Percentiles rank a stretch among this genome's conserved stretches.
Evolutionary conservation across 1,140 invertebrate genomes (phyloP).

Genomic region (Marisa cornuarietis): DNA sequence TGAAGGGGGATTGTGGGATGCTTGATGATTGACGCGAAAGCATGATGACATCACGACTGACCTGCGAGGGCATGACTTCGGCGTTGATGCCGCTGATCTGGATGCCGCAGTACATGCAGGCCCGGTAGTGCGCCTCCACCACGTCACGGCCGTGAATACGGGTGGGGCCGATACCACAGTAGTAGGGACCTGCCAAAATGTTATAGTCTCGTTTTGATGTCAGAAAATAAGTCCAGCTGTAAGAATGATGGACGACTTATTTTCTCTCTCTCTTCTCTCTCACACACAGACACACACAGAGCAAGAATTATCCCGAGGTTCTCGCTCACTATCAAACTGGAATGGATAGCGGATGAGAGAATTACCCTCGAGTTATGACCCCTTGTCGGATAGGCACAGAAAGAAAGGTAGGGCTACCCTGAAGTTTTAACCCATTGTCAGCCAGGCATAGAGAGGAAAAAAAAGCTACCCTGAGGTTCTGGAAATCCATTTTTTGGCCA

Average conservation of each 20-base stretch:
- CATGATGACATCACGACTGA: constrained; percentile 7
- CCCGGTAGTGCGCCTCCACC: constrained; percentile 83
- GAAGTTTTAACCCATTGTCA: too few relatives aligned
- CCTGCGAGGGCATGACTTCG: constrained; percentile 87
- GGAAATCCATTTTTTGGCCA: constrained; percentile 95
- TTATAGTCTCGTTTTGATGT: neutral
- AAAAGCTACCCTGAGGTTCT: constrained; percentile 74
- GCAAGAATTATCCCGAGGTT: too few relatives aligned
- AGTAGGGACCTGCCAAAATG: constrained; percentile 80
- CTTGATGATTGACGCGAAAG: too few relatives aligned
- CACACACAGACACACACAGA: neutral
- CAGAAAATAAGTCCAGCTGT: too few relatives aligned
- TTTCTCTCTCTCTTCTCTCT: too few relatives aligned
- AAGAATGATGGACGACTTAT: too few relatives aligned
- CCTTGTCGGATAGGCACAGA: neutral
- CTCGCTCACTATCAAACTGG: too few relatives aligned
- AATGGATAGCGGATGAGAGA: neutral
- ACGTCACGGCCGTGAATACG: constrained; percentile 85
- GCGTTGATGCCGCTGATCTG: constrained; percentile 90
- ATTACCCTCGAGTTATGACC: too few relatives aligned
- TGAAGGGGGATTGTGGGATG: too few relatives aligned
- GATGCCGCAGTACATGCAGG: constrained; percentile 84
- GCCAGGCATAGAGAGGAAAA: neutral
- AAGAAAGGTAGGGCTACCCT: too few relatives aligned
- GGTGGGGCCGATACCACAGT: constrained; percentile 94